Evolutionary conservation across 2,888 invertebrate genomes (phyloP).

Genomic region (Chrysolina oricalcia): DNA sequence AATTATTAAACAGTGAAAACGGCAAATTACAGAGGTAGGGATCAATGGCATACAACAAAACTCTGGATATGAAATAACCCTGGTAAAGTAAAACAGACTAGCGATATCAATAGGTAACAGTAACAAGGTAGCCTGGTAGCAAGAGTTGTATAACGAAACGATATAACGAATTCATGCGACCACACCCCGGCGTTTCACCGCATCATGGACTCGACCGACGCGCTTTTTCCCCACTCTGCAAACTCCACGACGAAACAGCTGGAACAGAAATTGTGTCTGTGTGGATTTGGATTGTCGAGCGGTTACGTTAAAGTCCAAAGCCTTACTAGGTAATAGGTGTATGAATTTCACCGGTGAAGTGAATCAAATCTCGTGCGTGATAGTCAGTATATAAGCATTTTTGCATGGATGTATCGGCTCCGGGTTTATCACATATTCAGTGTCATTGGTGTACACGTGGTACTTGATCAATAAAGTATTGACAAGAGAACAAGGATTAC

Average conservation of each 20-base stretch:
- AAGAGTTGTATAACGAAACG: background rate
- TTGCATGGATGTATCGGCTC: background rate
- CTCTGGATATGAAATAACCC: background rate
- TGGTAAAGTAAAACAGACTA: background rate
- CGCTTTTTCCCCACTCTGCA: slow-evolving; percentile 52
- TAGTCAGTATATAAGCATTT: background rate
- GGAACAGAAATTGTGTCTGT: slow-evolving; percentile 44
- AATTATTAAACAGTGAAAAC: too few relatives aligned
- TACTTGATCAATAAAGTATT: slow-evolving; percentile 30
- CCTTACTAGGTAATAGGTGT: background rate
- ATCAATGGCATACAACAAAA: background rate
- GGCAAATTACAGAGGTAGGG: background rate
- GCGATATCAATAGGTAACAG: slow-evolving; percentile 2
- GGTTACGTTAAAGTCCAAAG: slow-evolving; percentile 16
- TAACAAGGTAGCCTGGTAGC: background rate
- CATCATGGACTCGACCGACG: slow-evolving; percentile 56
- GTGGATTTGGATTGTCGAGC: slow-evolving; percentile 7
- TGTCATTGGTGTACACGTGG: slow-evolving; percentile 27
- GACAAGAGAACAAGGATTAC: slow-evolving; percentile 22
- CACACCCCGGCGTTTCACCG: slow-evolving; percentile 41
- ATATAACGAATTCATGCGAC: slow-evolving; percentile 25
- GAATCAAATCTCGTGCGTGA: background rate
- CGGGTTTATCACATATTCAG: background rate
- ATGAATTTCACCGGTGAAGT: background rate
- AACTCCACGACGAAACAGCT: slow-evolving; percentile 25